Evolutionary conservation across 2,113 vertebrate species (phyloP), one percentile per base, ranked within the genome.

Genomic region (Cercocebus atys): DNA sequence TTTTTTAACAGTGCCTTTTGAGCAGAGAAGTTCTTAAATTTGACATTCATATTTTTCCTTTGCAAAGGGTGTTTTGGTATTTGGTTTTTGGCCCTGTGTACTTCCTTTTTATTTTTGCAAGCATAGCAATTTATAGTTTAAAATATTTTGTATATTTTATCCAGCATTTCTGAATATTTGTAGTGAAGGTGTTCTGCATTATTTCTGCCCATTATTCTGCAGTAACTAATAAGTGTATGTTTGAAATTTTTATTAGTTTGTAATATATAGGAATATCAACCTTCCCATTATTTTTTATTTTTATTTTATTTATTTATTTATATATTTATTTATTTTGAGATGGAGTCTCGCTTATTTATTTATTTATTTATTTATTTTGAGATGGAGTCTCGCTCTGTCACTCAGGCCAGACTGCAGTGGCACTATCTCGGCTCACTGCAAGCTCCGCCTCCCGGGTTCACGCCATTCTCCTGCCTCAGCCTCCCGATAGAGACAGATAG

Each of bases 131-230:
- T 88, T 89, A 86, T 47, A 86, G 16, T 95, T 75, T 52, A 30
- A 66, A 95, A 27, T 83, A 35, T 87, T 88, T 83, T 94, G 3
- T 45, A 8, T 84, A 72, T 84, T 95, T 94, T 95, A 75, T 88
- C 20, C 52, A 16, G 20, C 32, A 75, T 88, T 82, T 81, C 32
- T 93, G 70, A 82, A 82, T 55, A 83, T 90, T 94, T 88, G 5
- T 82, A 72, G 30, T 86, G 70, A 10, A 85, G 22, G 3, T 73
- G 6, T 76, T 86, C 32, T 64, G 8, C 87, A 27, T 68, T 83
- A 52, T 18, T 59, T 73, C 55, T 82, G 40, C 40, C 40, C 11
- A 25, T 38, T 84, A 38, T 94, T 40, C 38, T 93, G 13, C 43
- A 85, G 80, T 72, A 81, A 93, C 14, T 82, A 52, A 81, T 86